A percentile compares a stretch with the other conserved stretches of the same genome.
Evolutionary conservation across 2,797 vertebrate genomes (phyloP).

Genomic region (Pteronotus mesoamericanus): DNA sequence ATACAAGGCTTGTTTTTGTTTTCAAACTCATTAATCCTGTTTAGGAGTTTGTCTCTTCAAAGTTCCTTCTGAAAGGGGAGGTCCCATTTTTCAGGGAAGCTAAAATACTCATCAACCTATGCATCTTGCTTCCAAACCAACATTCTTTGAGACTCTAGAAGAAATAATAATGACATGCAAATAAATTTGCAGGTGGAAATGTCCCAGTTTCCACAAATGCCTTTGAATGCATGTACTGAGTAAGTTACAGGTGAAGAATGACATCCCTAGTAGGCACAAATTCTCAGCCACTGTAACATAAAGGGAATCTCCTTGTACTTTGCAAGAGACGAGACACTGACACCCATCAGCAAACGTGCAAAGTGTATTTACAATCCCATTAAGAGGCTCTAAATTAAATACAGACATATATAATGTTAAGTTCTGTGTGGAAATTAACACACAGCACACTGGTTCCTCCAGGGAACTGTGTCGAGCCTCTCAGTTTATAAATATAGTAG

Average conservation of each 20-base stretch:
- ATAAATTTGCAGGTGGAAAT: neutral
- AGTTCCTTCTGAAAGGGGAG: neutral
- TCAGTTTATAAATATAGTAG: conserved; percentile 49
- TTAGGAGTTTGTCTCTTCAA: neutral
- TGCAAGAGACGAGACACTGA: neutral
- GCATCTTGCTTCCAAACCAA: neutral
- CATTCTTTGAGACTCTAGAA: neutral
- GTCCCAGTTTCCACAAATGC: neutral
- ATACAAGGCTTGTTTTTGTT: neutral
- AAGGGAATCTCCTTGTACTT: neutral
- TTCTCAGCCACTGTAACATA: neutral
- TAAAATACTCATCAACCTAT: neutral
- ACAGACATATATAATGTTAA: conserved; percentile 8
- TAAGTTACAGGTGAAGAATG: neutral
- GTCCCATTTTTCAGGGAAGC: neutral
- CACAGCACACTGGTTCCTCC: conserved; percentile 16
- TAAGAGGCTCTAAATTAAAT: conserved; percentile 30
- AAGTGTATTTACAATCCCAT: conserved; percentile 3
- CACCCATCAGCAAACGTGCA: neutral
- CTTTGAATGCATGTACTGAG: neutral
- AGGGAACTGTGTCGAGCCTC: conserved; percentile 23
- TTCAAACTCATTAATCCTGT: neutral
- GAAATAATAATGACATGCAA: neutral
- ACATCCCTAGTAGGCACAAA: neutral
- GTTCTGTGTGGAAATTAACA: conserved; percentile 16